Percentiles rank a stretch among this genome's conserved stretches.
phyloP scores from a whole-genome alignment of 2,113 vertebrate species.

The Cyprinodon variegatus region DNA sequence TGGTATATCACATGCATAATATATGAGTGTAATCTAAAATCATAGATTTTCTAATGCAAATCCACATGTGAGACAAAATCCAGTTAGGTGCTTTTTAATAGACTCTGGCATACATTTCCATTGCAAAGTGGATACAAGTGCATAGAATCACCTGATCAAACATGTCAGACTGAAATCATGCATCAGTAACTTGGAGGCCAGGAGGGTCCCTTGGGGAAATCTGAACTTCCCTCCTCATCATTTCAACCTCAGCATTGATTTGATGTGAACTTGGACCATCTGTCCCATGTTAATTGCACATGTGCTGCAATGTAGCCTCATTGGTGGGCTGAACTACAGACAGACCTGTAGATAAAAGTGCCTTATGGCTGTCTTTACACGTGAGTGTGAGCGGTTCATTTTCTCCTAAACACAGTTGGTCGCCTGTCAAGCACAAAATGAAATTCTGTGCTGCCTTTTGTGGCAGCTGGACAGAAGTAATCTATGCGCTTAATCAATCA shows the following conservation, averaged over 20 bases:
- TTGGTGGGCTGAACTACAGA: constrained; percentile 41
- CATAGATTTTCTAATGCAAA: constrained; percentile 44
- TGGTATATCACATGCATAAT: constrained; percentile 66
- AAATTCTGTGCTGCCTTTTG: constrained; percentile 11
- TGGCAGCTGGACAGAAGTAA: constrained; percentile 13
- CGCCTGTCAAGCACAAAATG: constrained; percentile 6
- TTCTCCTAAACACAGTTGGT: constrained; percentile 33
- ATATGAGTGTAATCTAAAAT: constrained; percentile 61
- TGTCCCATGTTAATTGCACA: constrained; percentile 68
- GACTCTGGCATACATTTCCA: constrained; percentile 51
- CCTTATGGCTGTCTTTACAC: constrained; percentile 14
- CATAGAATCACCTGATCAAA: constrained; percentile 68
- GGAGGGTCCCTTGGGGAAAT: constrained; percentile 33
- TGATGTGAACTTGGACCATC: constrained; percentile 71
- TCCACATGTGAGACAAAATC: constrained; percentile 57
- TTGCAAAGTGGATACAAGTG: constrained; percentile 51
- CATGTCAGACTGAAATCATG: constrained; percentile 48
- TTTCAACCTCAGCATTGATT: constrained; percentile 53
- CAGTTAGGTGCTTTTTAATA: constrained; percentile 40
- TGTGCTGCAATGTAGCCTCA: constrained; percentile 44
- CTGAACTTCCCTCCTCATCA: constrained; percentile 54
- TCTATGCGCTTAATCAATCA: constrained; percentile 39
- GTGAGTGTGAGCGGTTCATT: constrained; percentile 28
- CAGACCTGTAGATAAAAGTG: constrained; percentile 20
- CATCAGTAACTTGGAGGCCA: constrained; percentile 43